Conservation (phyloP, 2,113 vertebrate species). For the Paralichthys olivaceus region DNA sequence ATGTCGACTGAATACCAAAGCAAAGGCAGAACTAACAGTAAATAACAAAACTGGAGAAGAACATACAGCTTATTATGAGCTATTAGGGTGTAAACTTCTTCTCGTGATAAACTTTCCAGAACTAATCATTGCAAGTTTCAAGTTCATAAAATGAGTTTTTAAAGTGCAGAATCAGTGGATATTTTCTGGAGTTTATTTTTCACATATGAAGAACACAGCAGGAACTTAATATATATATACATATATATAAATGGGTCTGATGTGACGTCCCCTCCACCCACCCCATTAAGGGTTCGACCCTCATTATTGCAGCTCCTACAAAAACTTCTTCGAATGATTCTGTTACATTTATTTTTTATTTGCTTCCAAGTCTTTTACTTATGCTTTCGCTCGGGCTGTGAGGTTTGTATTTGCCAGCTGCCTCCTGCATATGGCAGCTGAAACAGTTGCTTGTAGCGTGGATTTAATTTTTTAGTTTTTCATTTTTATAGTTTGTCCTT, state of each 20-base stretch:
- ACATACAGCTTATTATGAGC: too few species aligned
- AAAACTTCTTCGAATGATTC: not conserved
- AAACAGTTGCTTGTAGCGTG: not conserved
- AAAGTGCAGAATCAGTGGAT: too few species aligned
- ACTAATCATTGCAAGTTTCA: too few species aligned
- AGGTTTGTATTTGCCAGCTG: too few species aligned
- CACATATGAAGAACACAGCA: too few species aligned
- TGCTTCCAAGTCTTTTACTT: not conserved
- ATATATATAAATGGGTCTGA: too few species aligned
- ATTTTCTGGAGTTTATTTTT: too few species aligned
- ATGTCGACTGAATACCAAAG: constrained; percentile 16
- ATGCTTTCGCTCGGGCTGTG: not conserved
- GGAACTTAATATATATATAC: too few species aligned
- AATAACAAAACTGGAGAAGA: not conserved
- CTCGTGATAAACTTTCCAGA: too few species aligned
- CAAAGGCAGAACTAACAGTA: not conserved
- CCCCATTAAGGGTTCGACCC: not conserved
- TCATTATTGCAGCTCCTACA: not conserved
- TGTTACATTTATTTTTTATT: not conserved
- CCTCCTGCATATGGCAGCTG: too few species aligned
- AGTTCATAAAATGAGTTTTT: too few species aligned
- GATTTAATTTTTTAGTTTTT: not conserved
- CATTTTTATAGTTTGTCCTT: not conserved
- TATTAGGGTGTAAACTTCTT: too few species aligned
- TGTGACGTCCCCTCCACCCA: not conserved